phyloP scores from a whole-genome alignment of 1,140 invertebrate species.

The silkworm (Bombyx mori) region ASM3026992v2 NC_085120.1:105001-105500 shows the following conservation, averaged over 20 bases:
- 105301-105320: neutral
- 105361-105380: no score
- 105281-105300: constrained; percentile 1
- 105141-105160: neutral
- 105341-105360: no score
- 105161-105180: neutral
- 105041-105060: neutral
- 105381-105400: no score
- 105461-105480: no score
- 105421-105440: no score
- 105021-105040: neutral
- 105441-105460: no score
- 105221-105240: neutral
- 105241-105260: constrained; percentile 3
- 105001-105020: neutral
- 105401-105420: no score
- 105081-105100: neutral
- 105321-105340: constrained; percentile 1
- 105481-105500: no score
- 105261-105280: constrained; percentile 3
- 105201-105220: neutral
- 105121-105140: neutral
- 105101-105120: neutral
- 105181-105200: neutral
- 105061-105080: neutral